These are phyloP conservation scores for Orussus abietinus DNA, from an alignment of 1,140 invertebrate genomes.

Conservation along the genomic window DNA sequence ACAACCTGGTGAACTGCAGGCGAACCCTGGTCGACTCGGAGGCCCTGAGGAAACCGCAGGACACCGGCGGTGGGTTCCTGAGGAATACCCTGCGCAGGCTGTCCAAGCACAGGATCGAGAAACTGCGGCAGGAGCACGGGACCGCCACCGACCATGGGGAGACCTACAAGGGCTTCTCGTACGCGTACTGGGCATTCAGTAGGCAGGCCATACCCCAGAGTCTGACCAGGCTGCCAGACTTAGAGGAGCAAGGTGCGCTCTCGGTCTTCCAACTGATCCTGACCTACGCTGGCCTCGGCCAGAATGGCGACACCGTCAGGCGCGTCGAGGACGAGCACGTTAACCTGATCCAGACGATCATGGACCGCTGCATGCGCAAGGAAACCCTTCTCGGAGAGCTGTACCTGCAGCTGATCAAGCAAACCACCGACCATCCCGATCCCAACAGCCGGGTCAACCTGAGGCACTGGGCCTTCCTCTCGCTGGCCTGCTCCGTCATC, in stretches of 20 bases:
- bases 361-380: slow-evolving; percentile 86
- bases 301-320: slow-evolving; percentile 64
- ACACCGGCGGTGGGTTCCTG: slow-evolving; percentile 74
- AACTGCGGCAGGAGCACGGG: slow-evolving; percentile 75
- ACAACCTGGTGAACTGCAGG: slow-evolving; percentile 75
- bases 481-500: slow-evolving; percentile 82
- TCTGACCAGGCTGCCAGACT: slow-evolving; percentile 78
- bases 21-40: slow-evolving; percentile 80
- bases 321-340: slow-evolving; percentile 82
- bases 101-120: slow-evolving; percentile 84
- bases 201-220: slow-evolving; percentile 75
- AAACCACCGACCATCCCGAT: slow-evolving; percentile 90
- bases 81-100: slow-evolving; percentile 82
- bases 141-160: slow-evolving; percentile 68
- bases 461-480: slow-evolving; percentile 89
- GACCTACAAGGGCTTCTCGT: slow-evolving; percentile 82
- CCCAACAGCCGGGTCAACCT: slow-evolving; percentile 83
- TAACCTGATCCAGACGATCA: slow-evolving; percentile 79
- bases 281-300: slow-evolving; percentile 79
- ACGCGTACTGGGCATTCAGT: slow-evolving; percentile 87
- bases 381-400: slow-evolving; percentile 86
- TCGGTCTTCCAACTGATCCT: slow-evolving; percentile 74
- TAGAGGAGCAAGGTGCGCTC: slow-evolving; percentile 79
- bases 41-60: slow-evolving; percentile 75
- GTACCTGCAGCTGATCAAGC: slow-evolving; percentile 89